phyloP scores from a whole-genome alignment of 2,888 invertebrate species.

The Trisateles emortualis region DNA sequence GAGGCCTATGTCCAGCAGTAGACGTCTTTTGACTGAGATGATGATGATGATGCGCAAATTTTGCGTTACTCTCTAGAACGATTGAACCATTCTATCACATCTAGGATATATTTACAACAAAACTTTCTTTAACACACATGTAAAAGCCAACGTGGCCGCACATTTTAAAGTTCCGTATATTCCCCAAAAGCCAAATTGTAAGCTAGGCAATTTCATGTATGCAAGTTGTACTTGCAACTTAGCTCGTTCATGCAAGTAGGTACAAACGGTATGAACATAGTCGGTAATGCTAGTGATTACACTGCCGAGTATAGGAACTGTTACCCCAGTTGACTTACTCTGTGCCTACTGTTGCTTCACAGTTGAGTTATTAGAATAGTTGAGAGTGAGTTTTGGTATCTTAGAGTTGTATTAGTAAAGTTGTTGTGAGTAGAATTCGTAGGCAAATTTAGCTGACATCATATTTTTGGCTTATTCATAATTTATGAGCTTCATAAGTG shows the following conservation, averaged over 20 bases:
- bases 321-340: slow-evolving; percentile 10
- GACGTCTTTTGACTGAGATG: too few relatives aligned
- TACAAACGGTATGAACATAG: slow-evolving; percentile 19
- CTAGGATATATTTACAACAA: too few relatives aligned
- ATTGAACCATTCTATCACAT: too few relatives aligned
- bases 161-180: slow-evolving; percentile 4
- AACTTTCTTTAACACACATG: too few relatives aligned
- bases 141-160: background rate
- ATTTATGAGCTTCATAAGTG: too few relatives aligned
- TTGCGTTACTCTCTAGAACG: too few relatives aligned
- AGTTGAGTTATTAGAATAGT: slow-evolving; percentile 10
- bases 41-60: too few relatives aligned
- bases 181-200: slow-evolving; percentile 34
- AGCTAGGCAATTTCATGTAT: slow-evolving; percentile 43
- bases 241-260: slow-evolving; percentile 39
- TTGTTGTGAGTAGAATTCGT: too few relatives aligned
- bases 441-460: too few relatives aligned
- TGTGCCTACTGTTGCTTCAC: background rate
- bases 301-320: slow-evolving; percentile 7
- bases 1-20: too few relatives aligned
- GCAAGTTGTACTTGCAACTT: slow-evolving; percentile 41
- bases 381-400: background rate
- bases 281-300: slow-evolving; percentile 14
- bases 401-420: background rate
- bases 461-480: too few relatives aligned